Evolutionary conservation across 2,113 vertebrate genomes (phyloP).

Genomic region (Laterallus jamaicensis): DNA sequence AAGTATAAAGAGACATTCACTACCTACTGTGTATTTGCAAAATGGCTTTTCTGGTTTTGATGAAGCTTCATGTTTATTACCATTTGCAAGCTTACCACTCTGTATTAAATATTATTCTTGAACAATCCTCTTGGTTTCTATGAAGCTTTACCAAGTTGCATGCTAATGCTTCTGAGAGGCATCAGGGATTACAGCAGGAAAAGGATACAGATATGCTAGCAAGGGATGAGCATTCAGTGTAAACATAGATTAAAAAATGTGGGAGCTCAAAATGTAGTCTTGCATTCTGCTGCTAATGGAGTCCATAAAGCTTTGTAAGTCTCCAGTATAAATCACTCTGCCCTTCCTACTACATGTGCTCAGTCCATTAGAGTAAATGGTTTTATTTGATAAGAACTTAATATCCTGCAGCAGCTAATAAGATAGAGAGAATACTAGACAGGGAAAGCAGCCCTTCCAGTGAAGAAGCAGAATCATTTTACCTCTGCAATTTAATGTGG

Average conservation of each 20-base stretch:
- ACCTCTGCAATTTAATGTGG: background rate
- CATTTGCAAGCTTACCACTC: background rate
- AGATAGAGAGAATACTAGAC: background rate
- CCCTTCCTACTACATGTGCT: background rate
- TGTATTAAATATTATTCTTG: background rate
- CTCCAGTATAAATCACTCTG: constrained; percentile 31
- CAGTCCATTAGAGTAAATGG: constrained; percentile 7
- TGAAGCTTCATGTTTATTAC: background rate
- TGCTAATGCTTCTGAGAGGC: background rate
- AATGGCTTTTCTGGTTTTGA: background rate
- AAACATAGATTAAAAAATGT: constrained; percentile 10
- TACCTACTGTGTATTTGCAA: background rate
- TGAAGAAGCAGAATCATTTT: constrained; percentile 3
- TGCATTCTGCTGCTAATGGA: constrained; percentile 33
- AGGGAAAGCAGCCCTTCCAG: background rate
- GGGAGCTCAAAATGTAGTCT: background rate
- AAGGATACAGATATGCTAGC: background rate
- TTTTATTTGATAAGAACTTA: constrained; percentile 25
- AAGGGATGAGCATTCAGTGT: background rate
- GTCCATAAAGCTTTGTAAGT: constrained; percentile 33
- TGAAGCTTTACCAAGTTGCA: background rate
- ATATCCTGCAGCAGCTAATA: background rate
- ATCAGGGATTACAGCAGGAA: background rate
- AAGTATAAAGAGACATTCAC: constrained; percentile 65
- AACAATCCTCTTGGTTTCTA: background rate